Evolutionary conservation across 92 coral and sea anemone genomes (phyloP).

Genomic region (Palythoa caribaeorum): DNA sequence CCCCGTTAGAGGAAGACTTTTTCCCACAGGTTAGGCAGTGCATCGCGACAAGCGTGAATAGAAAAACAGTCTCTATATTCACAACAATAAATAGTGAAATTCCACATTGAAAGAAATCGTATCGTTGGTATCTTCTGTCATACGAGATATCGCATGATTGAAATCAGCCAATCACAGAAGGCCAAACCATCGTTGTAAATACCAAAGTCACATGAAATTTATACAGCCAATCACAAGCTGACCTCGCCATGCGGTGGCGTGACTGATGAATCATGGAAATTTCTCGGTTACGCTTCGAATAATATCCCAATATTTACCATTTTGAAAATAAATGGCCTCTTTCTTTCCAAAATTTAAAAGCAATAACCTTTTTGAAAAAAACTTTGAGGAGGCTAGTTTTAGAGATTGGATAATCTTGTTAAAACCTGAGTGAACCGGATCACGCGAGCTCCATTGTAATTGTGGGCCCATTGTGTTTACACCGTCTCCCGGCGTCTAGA

Average conservation of each 20-base stretch:
- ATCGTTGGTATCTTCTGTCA: slow-evolving; percentile 55
- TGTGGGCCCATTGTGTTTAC: too few relatives aligned
- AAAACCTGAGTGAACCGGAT: too few relatives aligned
- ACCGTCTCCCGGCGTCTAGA: too few relatives aligned
- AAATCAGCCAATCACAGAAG: slow-evolving; percentile 77
- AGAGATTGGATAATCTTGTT: too few relatives aligned
- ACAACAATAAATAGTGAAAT: slow-evolving; percentile 46
- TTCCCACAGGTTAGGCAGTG: slow-evolving; percentile 84
- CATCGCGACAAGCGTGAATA: slow-evolving; percentile 59
- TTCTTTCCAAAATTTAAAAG: too few relatives aligned
- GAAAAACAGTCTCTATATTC: slow-evolving; percentile 19
- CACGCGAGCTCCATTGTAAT: too few relatives aligned
- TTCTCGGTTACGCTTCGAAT: background rate
- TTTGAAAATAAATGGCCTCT: background rate
- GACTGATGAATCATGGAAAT: slow-evolving; percentile 1
- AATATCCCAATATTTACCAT: too few relatives aligned
- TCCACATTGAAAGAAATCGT: slow-evolving; percentile 28
- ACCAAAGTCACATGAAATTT: slow-evolving; percentile 49
- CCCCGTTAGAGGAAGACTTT: slow-evolving; percentile 81
- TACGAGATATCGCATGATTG: slow-evolving; percentile 80
- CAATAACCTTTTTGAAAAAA: too few relatives aligned
- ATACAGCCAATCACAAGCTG: slow-evolving; percentile 54
- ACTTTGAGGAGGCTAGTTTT: too few relatives aligned
- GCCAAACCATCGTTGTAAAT: slow-evolving; percentile 66
- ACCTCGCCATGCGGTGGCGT: slow-evolving; percentile 47